phyloP scores from a whole-genome alignment of 2,113 vertebrate species.

The Brachypteracias leptosomus region DNA sequence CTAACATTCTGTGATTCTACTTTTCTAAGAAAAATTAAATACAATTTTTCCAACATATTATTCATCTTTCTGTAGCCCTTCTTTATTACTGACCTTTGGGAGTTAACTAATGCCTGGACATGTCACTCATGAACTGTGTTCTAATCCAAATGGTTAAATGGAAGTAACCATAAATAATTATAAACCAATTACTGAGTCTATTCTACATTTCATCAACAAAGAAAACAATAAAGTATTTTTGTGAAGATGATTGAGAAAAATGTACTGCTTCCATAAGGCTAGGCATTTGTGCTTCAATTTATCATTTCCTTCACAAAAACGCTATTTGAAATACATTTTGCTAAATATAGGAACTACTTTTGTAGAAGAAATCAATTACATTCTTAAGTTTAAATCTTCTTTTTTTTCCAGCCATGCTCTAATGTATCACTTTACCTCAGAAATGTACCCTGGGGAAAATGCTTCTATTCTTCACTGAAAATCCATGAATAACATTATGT shows the following conservation, averaged over 20 bases:
- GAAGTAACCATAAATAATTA: conserved; percentile 36
- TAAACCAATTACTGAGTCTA: conserved; percentile 23
- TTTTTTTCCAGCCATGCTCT: conserved; percentile 8
- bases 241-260: conserved; percentile 47
- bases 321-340: conserved; percentile 28
- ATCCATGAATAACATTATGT: conserved; percentile 69
- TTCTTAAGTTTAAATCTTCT: conserved; percentile 49
- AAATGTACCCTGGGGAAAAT: conserved; percentile 53
- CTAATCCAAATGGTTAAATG: conserved; percentile 37
- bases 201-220: neutral
- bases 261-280: neutral
- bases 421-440: conserved; percentile 55
- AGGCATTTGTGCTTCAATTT: conserved; percentile 43
- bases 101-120: conserved; percentile 2
- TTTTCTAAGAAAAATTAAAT: neutral
- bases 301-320: conserved; percentile 37
- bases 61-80: neutral
- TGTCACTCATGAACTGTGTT: conserved; percentile 20
- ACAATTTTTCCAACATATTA: neutral
- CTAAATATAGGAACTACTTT: conserved; percentile 46
- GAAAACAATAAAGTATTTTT: neutral
- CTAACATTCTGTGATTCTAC: no score
- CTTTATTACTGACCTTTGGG: conserved; percentile 12
- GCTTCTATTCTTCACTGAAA: conserved; percentile 64
- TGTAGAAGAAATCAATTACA: conserved; percentile 68